Evolutionary conservation across 2,113 vertebrate species (phyloP), one percentile per base, ranked within the genome.

Genomic region (Hippocampus abdominalis): DNA sequence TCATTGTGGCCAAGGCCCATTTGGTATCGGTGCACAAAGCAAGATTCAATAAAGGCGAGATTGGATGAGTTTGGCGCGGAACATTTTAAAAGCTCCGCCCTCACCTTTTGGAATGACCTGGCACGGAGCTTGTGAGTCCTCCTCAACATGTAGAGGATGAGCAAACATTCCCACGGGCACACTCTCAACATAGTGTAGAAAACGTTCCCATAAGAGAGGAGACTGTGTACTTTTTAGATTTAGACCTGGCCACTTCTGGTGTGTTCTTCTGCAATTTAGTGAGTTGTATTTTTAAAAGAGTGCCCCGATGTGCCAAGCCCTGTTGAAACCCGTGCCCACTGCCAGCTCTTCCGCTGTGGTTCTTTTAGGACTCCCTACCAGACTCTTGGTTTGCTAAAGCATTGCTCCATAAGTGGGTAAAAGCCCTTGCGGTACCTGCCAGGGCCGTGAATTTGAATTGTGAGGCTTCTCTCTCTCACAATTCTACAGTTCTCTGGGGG

Each of bases 311-410:
- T 81, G 79, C 84, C 77, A 87, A 86, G 66, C 79, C 78, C 67
- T 71, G 32, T 74, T 86, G 76, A 70, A 81, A 73, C 68, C 46
- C 21, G 56, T 48, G 59, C 70, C 77, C 78, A n/a, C 59, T 81
- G 78, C 78, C 81, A 67, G 63, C 66, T 83, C 77, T 87, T 83
- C 74, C 68, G 48, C 76, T 90, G 89, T 74, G 87, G 90, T 87
- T 86, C 66, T 1, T 73, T 68, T 66, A 62, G 75, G 18, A 0
- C 78, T 77, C 51, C 67, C 67, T 54, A 74, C 71, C 73, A 70
- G 82, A 72, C 36, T 60, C 57, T 69, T 54, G 74, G 73, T 71
- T 84, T 70, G 76, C 78, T 85, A 77, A 69, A 44, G 48, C 67
- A 71, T 77, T 53, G 69, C 80, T 66, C 57, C 78, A 82, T 73